phyloP scores from a whole-genome alignment of 2,113 vertebrate genomes.

The Pelecanoides urinatrix region DNA sequence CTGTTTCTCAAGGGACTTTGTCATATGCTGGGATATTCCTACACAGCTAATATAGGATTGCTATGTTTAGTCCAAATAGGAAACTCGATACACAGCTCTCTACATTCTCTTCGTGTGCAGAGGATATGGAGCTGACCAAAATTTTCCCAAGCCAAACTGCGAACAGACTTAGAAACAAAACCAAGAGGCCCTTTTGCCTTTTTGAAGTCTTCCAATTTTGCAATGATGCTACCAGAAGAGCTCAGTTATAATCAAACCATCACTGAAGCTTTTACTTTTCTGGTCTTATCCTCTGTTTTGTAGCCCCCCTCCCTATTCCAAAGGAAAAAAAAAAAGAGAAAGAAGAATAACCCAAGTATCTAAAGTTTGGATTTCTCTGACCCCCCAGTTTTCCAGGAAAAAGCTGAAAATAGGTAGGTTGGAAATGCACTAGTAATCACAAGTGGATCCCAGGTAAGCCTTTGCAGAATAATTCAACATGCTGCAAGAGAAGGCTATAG shows the following conservation, averaged over 20 bases:
- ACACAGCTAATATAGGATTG: background rate
- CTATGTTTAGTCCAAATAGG: background rate
- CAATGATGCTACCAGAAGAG: background rate
- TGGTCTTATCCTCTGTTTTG: background rate
- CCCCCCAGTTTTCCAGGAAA: background rate
- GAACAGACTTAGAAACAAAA: background rate
- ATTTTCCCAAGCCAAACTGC: background rate
- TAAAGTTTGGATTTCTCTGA: background rate
- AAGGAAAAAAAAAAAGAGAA: background rate
- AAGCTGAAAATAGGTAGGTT: background rate
- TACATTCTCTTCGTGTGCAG: background rate
- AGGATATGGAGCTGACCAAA: background rate
- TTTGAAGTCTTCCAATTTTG: background rate
- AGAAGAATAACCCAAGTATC: background rate
- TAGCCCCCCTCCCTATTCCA: background rate
- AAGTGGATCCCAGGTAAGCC: background rate
- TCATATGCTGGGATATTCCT: background rate
- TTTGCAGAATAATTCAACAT: background rate
- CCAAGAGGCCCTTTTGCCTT: background rate
- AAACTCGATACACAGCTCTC: background rate
- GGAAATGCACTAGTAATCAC: background rate
- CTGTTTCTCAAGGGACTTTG: background rate
- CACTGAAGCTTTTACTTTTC: background rate
- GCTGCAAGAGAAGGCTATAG: background rate
- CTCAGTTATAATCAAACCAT: background rate